A percentile compares a stretch with the other conserved stretches of the same genome.
Evolutionary conservation across 1,140 invertebrate species (phyloP).

Genomic region (Calliphora vicina): DNA sequence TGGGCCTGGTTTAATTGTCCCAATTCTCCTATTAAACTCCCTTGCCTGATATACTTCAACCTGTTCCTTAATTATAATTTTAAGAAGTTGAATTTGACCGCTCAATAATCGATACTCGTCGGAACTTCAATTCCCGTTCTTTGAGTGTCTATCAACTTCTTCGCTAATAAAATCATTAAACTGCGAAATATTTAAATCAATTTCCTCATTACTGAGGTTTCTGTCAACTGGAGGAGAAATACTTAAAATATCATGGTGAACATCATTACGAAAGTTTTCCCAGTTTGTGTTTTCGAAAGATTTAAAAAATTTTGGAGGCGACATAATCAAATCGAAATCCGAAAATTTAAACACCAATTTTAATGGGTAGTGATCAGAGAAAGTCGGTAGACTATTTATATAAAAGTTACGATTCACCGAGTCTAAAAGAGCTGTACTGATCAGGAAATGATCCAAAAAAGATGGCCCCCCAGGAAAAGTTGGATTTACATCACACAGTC

Average conservation of each 20-base stretch:
- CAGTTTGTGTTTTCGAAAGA: not conserved
- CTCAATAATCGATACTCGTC: not conserved
- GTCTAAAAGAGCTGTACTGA: not conserved
- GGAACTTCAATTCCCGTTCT: not conserved
- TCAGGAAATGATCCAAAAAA: slow-evolving; percentile 8
- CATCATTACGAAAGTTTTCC: not conserved
- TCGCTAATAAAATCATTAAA: not conserved
- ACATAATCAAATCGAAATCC: too few relatives aligned
- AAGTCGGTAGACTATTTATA: not conserved
- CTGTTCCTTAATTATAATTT: not conserved
- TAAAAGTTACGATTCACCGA: not conserved
- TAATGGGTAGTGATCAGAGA: too few relatives aligned
- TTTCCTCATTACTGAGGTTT: not conserved
- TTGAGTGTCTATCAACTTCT: not conserved
- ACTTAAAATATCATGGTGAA: not conserved
- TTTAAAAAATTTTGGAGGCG: too few relatives aligned
- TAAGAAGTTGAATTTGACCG: not conserved
- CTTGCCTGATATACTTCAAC: not conserved
- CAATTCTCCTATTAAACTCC: not conserved
- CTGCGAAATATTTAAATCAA: not conserved
- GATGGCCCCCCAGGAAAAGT: not conserved
- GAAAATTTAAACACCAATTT: too few relatives aligned
- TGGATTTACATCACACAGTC: not conserved
- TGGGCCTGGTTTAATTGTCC: too few relatives aligned
- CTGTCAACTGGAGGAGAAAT: not conserved